These are phyloP conservation scores for Eubasilissa regina DNA, from an alignment of 1,140 invertebrate genomes.

Conservation along the genomic window DNA sequence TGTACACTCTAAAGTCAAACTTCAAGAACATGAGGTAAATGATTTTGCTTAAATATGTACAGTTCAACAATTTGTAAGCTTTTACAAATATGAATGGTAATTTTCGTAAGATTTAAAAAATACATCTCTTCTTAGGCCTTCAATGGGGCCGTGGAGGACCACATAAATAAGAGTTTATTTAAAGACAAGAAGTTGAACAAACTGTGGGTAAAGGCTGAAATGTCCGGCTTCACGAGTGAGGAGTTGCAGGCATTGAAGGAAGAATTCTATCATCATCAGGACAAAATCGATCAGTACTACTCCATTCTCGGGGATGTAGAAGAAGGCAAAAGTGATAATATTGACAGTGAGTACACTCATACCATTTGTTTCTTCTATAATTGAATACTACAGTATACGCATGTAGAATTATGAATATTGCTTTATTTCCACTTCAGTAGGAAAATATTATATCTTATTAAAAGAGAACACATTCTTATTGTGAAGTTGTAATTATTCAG, in stretches of 20 bases:
- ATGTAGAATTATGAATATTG: too few species aligned
- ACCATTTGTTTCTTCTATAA: background rate
- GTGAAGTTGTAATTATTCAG: too few species aligned
- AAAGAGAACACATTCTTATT: too few species aligned
- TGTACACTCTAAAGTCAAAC: conserved; percentile 74
- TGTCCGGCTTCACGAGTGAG: conserved; percentile 86
- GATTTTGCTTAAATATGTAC: conserved; percentile 13
- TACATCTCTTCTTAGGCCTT: conserved; percentile 64
- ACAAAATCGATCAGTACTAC: conserved; percentile 93
- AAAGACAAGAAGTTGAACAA: conserved; percentile 93
- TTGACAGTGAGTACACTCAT: conserved; percentile 75
- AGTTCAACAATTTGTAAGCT: too few species aligned
- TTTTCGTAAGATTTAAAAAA: conserved; percentile 1
- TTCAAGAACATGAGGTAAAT: conserved; percentile 34
- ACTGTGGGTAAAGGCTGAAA: conserved; percentile 91
- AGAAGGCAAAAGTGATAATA: conserved; percentile 70
- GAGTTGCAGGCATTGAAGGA: conserved; percentile 89
- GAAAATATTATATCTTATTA: too few species aligned
- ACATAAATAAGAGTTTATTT: conserved; percentile 84
- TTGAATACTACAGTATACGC: too few species aligned
- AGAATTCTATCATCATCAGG: conserved; percentile 93
- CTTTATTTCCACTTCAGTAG: too few species aligned
- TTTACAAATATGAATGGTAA: too few species aligned
- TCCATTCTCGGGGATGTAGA: conserved; percentile 82
- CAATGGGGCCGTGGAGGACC: conserved; percentile 76